phyloP scores from a whole-genome alignment of 2,888 invertebrate species.

The Tinea trinotella region DNA sequence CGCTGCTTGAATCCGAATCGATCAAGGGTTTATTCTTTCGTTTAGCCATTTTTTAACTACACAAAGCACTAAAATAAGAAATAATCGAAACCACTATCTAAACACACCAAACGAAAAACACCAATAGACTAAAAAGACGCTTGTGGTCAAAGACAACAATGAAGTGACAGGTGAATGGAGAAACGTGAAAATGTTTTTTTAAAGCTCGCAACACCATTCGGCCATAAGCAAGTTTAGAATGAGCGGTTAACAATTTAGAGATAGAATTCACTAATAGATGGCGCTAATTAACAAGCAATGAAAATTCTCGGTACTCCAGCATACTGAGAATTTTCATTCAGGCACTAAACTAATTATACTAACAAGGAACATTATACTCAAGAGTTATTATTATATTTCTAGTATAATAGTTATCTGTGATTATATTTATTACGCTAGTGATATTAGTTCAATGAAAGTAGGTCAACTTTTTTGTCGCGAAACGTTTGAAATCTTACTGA shows the following conservation, averaged over 20 bases:
- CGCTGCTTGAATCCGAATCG: slow-evolving; percentile 87
- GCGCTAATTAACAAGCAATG: not conserved
- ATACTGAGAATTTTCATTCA: too few relatives aligned
- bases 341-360: too few relatives aligned
- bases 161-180: not conserved
- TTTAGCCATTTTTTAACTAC: slow-evolving; percentile 78
- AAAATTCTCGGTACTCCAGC: too few relatives aligned
- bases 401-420: too few relatives aligned
- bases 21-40: slow-evolving; percentile 86
- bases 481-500: too few relatives aligned
- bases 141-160: slow-evolving; percentile 2
- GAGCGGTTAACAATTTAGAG: not conserved
- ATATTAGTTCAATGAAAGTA: too few relatives aligned
- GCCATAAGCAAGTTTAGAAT: too few relatives aligned
- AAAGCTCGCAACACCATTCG: too few relatives aligned
- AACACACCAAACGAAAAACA: slow-evolving; percentile 21
- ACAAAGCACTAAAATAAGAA: slow-evolving; percentile 29
- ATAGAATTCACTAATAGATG: not conserved
- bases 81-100: slow-evolving; percentile 28
- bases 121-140: slow-evolving; percentile 20
- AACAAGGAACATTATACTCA: too few relatives aligned
- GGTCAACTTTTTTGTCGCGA: too few relatives aligned
- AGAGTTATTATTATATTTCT: too few relatives aligned
- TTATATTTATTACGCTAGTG: too few relatives aligned
- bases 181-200: not conserved